These are phyloP conservation scores for Smutsia gigantea DNA, from an alignment of 2,797 vertebrate genomes.

Conservation along the genomic window DNA sequence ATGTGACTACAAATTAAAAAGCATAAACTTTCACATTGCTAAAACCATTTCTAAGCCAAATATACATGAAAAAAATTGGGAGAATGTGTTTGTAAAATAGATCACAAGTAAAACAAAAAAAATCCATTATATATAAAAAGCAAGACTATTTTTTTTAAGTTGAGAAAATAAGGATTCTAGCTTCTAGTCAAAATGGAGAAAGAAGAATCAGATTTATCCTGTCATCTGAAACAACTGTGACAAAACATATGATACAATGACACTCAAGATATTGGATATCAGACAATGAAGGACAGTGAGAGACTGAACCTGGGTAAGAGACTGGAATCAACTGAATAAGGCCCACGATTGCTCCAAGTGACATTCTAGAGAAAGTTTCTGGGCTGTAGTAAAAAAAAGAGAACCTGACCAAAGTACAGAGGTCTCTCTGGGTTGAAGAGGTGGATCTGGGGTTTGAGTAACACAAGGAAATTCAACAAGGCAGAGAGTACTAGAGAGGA, in stretches of 20 bases:
- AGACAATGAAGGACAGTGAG: neutral
- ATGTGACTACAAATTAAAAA: neutral
- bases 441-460: neutral
- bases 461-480: neutral
- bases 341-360: neutral
- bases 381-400: neutral
- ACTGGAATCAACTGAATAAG: neutral
- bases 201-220: neutral
- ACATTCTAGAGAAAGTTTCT: neutral
- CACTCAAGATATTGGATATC: neutral
- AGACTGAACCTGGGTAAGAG: neutral
- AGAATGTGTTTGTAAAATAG: neutral
- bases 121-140: neutral
- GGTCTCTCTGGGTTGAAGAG: neutral
- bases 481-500: neutral
- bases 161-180: neutral
- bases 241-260: neutral
- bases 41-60: neutral
- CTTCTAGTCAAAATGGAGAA: neutral
- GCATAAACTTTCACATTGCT: neutral
- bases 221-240: neutral
- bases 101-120: neutral
- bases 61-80: neutral
- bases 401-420: neutral
- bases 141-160: neutral